Evolutionary conservation across 2,797 vertebrate species (phyloP), one percentile per base, ranked within the genome.

Genomic region (Sebastes kiyomatsui): DNA sequence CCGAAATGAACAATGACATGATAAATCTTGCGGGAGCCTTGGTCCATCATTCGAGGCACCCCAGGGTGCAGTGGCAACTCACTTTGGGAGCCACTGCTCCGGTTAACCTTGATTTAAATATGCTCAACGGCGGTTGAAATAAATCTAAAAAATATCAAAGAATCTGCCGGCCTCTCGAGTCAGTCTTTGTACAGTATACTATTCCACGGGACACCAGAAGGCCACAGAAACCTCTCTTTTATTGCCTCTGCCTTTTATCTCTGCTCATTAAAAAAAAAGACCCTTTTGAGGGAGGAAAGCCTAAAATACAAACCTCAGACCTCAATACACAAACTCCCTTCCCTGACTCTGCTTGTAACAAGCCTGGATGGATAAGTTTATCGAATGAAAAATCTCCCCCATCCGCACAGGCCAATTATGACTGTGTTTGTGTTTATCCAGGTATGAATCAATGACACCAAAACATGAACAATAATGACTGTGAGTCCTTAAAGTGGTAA

Each of bases 211-310:
- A 90, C 62, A 65, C 54, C 81, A 90, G 79, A 87, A 80, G 86
- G 84, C 68, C 71, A 80, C 66, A 79, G 69, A 79, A 84, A 46
- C 14, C 33, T 65, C 28, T 65, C 73, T 87, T 87, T 83, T 52
- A 80, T 71, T 88, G 85, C 76, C 49, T 54, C 20, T 18, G 30
- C n/a, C 75, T 93, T 92, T 93, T 75, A 90, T 94, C 90, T 91
- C 28, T 2, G 22, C 82, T 92, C 85, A 90, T 92, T 46, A 46
- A 88, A 84, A 90, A 88, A 88, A 80, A 84, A 70, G 20, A 66
- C 28, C 30, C 74, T 30, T 82, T 72, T 79, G 33, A 72, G 28
- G 16, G 56, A 28, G 52, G 22, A 80, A 72, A 85, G 62, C 59
- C 70, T 32, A 60, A 38, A 79, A 65, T 72, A 76, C 46, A 83